Evolutionary conservation across 2,113 vertebrate genomes (phyloP).

Genomic region (Scatophagus argus): DNA sequence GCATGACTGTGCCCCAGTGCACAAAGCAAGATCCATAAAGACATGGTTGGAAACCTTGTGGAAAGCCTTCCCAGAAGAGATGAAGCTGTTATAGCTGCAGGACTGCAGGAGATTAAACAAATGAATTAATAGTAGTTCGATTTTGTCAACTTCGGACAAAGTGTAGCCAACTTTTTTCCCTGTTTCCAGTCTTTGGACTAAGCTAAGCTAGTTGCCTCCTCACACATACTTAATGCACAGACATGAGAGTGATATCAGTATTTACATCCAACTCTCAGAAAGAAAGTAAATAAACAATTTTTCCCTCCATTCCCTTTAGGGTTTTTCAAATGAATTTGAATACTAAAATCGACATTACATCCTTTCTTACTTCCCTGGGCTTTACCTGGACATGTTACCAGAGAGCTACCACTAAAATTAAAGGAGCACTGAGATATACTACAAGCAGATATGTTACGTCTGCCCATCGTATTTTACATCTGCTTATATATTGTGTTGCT

Average conservation of each 20-base stretch:
- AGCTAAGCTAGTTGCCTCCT: neutral
- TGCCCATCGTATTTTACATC: neutral
- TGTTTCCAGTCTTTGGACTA: neutral
- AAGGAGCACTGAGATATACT: neutral
- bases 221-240: neutral
- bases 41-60: too few species aligned
- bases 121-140: too few species aligned
- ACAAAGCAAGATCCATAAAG: too few species aligned
- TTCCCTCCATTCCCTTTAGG: too few species aligned
- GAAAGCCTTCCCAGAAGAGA: too few species aligned
- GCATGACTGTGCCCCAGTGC: too few species aligned
- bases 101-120: too few species aligned
- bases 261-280: neutral
- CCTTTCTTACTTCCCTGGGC: neutral
- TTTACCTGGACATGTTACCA: neutral
- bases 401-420: neutral
- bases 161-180: neutral
- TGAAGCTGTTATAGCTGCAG: too few species aligned
- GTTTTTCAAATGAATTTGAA: neutral
- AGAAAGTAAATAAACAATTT: neutral
- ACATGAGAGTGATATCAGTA: neutral
- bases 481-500: neutral
- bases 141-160: neutral
- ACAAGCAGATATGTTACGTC: neutral
- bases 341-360: neutral